Evolutionary conservation across 2,888 invertebrate species (phyloP).

Genomic region (Geophilus truncorum): DNA sequence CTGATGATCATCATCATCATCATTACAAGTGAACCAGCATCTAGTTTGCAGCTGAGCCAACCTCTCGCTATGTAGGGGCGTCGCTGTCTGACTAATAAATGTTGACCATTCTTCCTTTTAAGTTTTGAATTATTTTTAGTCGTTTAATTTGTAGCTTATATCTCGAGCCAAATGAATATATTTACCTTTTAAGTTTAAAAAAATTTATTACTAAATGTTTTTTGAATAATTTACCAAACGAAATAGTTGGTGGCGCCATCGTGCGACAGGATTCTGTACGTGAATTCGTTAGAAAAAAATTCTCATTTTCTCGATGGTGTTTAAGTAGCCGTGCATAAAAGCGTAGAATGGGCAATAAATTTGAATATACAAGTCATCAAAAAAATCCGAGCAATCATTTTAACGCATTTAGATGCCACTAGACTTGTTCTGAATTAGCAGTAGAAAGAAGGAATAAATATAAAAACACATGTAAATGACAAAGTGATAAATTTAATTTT

Average conservation of each 20-base stretch:
- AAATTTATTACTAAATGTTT: background rate
- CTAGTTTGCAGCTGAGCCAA: background rate
- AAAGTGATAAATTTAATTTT: background rate
- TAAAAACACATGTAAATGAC: background rate
- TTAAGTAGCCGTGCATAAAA: no score
- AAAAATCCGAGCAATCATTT: no score
- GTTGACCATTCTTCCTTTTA: background rate
- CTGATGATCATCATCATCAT: background rate
- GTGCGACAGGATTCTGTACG: background rate
- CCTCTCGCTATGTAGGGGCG: conserved; percentile 6
- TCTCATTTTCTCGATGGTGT: no score
- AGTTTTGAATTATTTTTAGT: background rate
- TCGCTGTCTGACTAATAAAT: background rate
- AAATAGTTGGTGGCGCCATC: background rate
- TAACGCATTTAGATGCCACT: no score
- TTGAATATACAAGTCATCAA: no score
- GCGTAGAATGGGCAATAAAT: no score
- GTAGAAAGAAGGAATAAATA: no score
- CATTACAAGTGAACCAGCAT: background rate
- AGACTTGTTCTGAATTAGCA: no score
- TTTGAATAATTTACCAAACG: background rate
- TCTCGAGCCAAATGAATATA: background rate
- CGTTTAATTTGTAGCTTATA: background rate
- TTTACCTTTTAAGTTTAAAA: background rate
- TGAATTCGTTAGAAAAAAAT: no score